These are phyloP conservation scores for Desmodus rotundus DNA, from an alignment of 2,113 vertebrate species.

Conservation along the genomic window DNA sequence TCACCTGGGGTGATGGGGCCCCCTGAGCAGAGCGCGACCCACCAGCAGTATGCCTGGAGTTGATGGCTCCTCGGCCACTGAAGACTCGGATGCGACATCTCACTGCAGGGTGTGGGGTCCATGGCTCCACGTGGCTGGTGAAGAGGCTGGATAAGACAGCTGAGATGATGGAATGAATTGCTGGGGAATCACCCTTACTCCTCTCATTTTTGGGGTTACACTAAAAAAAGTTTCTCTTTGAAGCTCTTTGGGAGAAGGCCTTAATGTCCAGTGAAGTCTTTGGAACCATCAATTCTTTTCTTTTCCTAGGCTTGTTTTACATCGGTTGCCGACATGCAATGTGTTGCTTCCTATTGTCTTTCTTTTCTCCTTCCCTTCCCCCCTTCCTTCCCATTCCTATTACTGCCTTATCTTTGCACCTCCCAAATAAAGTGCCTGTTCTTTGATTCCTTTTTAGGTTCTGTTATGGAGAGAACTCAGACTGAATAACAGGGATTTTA, in stretches of 20 bases:
- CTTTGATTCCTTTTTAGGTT: neutral
- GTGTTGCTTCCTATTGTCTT: neutral
- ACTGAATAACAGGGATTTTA: neutral
- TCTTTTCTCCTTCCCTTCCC: no score
- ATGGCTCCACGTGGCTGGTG: neutral
- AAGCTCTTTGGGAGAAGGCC: neutral
- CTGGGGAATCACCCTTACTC: neutral
- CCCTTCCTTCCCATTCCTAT: neutral
- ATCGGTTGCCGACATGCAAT: neutral
- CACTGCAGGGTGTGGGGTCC: accelerated
- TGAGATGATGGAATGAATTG: no score
- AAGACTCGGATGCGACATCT: no score
- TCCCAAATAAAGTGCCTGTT: neutral
- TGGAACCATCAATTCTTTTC: neutral
- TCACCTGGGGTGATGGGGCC: neutral
- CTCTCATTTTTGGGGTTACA: neutral
- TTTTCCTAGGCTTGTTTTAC: neutral
- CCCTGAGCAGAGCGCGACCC: neutral
- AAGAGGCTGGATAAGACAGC: neutral
- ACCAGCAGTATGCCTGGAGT: no score
- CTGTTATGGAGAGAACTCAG: neutral
- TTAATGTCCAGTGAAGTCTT: neutral
- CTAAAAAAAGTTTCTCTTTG: neutral
- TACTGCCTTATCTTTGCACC: neutral
- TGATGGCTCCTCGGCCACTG: neutral